phyloP scores from a whole-genome alignment of 2,888 invertebrate species.

The Drosophila nigritarsus region DNA sequence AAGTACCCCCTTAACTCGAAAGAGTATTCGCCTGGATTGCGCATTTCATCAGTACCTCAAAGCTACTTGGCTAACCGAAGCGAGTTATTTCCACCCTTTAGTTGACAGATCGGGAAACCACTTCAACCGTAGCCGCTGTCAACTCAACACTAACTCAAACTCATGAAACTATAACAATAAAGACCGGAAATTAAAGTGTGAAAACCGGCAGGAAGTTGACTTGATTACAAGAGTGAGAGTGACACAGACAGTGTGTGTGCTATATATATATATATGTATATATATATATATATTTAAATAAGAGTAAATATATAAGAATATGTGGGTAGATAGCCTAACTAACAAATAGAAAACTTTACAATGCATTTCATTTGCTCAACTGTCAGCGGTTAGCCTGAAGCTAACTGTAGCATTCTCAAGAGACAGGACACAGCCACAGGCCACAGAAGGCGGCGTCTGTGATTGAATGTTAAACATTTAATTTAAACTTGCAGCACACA shows the following conservation, averaged over 20 bases:
- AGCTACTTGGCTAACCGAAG: conserved; percentile 24
- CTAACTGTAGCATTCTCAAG: conserved; percentile 1
- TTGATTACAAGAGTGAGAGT: conserved; percentile 70
- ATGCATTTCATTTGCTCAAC: conserved; percentile 71
- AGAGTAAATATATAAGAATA: conserved; percentile 3
- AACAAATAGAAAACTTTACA: conserved; percentile 74
- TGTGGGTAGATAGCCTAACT: conserved; percentile 43
- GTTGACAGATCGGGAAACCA: conserved; percentile 67
- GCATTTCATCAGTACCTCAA: conserved; percentile 41
- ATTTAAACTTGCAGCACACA: conserved; percentile 70
- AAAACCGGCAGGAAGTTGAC: conserved; percentile 78
- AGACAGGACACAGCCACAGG: conserved; percentile 56
- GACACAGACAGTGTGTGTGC: conserved; percentile 18
- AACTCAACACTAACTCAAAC: conserved; percentile 47
- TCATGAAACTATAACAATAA: conserved; percentile 75
- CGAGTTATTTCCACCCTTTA: conserved; percentile 51
- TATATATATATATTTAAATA: neutral
- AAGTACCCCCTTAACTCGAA: neutral
- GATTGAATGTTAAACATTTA: conserved; percentile 79
- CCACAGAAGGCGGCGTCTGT: conserved; percentile 55
- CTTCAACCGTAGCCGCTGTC: conserved; percentile 56
- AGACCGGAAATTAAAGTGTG: conserved; percentile 81
- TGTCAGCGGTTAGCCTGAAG: conserved; percentile 54
- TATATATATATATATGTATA: neutral
- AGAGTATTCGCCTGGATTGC: conserved; percentile 16